phyloP scores from a whole-genome alignment of 2,113 vertebrate species.

The Anguilla japonica region DNA sequence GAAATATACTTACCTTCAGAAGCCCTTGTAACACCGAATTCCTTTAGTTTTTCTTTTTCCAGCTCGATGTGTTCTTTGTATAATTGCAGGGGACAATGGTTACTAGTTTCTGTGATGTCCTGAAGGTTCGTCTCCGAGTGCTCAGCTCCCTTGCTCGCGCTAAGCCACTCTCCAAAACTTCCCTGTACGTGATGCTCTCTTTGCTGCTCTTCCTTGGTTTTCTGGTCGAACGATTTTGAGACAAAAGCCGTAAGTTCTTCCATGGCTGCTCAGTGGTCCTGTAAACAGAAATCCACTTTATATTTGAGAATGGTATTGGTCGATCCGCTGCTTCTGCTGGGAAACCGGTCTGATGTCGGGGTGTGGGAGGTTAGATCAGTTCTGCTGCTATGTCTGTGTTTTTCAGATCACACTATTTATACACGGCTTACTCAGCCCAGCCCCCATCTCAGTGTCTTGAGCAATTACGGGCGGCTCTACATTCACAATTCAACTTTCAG shows the following conservation, averaged over 20 bases:
- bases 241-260: constrained; percentile 98
- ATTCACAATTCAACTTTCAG: constrained; percentile 87
- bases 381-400: constrained; percentile 91
- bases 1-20: constrained; percentile 80
- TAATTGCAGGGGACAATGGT: constrained; percentile 86
- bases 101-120: constrained; percentile 83
- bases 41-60: constrained; percentile 92
- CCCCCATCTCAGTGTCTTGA: constrained; percentile 85
- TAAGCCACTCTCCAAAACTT: constrained; percentile 98
- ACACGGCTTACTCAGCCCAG: constrained; percentile 84
- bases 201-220: constrained; percentile 90
- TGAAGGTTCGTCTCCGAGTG: constrained; percentile 82
- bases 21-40: constrained; percentile 81
- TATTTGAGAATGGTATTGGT: constrained; percentile 57
- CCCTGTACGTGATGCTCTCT: constrained; percentile 92
- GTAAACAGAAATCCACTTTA: constrained; percentile 79
- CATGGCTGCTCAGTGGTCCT: constrained; percentile 79
- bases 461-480: constrained; percentile 86
- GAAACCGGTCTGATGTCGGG: constrained; percentile 69
- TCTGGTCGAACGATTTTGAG: constrained; percentile 98
- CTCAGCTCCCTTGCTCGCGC: constrained; percentile 86
- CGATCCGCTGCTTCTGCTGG: constrained; percentile 60
- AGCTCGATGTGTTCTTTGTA: constrained; percentile 89
- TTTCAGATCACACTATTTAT: constrained; percentile 96
- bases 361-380: constrained; percentile 84